phyloP scores from a whole-genome alignment of 2,113 vertebrate genomes.

The Eolophus roseicapilla region DNA sequence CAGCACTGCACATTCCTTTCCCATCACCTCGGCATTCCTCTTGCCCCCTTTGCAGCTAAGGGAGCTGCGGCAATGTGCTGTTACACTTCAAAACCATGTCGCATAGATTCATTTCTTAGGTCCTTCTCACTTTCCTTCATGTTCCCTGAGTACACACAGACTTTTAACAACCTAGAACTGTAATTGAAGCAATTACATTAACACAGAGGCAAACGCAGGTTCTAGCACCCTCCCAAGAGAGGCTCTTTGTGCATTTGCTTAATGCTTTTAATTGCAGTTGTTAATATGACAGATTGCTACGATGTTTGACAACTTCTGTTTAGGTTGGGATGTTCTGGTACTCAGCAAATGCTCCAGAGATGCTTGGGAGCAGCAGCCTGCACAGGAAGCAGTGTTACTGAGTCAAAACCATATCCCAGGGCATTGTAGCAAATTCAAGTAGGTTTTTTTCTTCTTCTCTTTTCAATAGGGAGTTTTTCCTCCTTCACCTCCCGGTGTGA shows the following conservation, averaged over 20 bases:
- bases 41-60: neutral
- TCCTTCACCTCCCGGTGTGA: conserved; percentile 22
- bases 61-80: neutral
- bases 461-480: neutral
- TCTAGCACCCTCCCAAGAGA: neutral
- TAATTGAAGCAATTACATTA: conserved; percentile 7
- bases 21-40: neutral
- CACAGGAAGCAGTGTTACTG: neutral
- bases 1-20: neutral
- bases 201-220: neutral
- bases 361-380: neutral
- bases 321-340: neutral
- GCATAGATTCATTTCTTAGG: neutral
- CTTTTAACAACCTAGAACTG: neutral
- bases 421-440: neutral
- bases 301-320: neutral
- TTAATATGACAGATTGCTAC: conserved; percentile 16
- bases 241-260: neutral
- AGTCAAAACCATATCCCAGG: neutral
- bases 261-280: conserved; percentile 17
- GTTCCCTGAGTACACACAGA: neutral
- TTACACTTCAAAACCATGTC: neutral
- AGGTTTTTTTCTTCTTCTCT: neutral
- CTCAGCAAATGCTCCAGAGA: neutral
- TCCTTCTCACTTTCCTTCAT: neutral